Percentiles rank a stretch among this genome's conserved stretches.
phyloP scores from a whole-genome alignment of 2,888 invertebrate genomes.

The Chromoteleia sp. region DNA sequence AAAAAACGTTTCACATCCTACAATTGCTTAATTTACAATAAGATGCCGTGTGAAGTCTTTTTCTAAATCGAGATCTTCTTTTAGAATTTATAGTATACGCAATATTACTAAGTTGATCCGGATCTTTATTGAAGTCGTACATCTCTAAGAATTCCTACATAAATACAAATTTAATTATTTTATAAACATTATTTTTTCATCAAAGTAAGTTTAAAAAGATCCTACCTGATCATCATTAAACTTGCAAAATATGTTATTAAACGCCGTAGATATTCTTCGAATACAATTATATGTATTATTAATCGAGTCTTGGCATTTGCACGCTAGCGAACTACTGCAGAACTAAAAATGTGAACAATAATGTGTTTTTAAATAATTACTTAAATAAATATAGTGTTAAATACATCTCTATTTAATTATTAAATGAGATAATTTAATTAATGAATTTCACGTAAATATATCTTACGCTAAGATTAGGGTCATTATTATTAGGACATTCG shows the following conservation, averaged over 20 bases:
- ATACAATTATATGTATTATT: constrained; percentile 94
- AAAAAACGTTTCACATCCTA: too few relatives aligned
- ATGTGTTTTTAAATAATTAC: too few relatives aligned
- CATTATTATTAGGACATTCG: constrained; percentile 88
- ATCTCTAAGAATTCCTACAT: constrained; percentile 89
- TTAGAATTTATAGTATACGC: too few relatives aligned
- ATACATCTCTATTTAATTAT: too few relatives aligned
- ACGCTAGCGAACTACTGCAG: constrained; percentile 84
- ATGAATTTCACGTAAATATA: too few relatives aligned
- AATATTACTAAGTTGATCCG: constrained; percentile 90
- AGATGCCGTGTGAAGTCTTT: too few relatives aligned
- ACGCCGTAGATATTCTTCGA: constrained; percentile 87
- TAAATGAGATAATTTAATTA: too few relatives aligned
- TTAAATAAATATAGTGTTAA: too few relatives aligned
- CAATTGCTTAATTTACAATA: too few relatives aligned
- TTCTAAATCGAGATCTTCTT: too few relatives aligned
- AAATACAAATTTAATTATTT: not conserved
- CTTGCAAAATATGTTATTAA: constrained; percentile 88
- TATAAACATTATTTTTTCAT: too few relatives aligned
- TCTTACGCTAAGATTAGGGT: constrained; percentile 87
- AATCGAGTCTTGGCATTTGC: constrained; percentile 93
- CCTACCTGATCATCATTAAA: constrained; percentile 87
- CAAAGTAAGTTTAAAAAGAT: too few relatives aligned
- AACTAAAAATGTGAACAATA: constrained; percentile 50
- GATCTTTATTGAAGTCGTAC: constrained; percentile 90